A percentile compares a stretch with the other conserved stretches of the same genome.
These are phyloP conservation scores for Procambarus clarkii DNA, from an alignment of 1,140 invertebrate genomes.

Conservation along the genomic window DNA sequence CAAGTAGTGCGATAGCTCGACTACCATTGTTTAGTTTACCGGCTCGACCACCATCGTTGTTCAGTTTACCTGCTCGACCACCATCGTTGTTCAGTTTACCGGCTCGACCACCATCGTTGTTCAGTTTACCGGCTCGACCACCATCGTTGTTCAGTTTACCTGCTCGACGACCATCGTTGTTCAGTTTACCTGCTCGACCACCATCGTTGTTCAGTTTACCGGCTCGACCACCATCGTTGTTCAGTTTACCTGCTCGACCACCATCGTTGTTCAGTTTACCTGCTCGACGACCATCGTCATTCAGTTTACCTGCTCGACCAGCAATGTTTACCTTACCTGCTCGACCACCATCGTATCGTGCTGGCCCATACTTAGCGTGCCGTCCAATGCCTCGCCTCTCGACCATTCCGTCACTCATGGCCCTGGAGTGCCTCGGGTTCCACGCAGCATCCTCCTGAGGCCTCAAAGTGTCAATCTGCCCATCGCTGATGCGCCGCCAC, in stretches of 20 bases:
- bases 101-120: neutral
- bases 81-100: neutral
- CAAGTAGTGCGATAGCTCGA: neutral
- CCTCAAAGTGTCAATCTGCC: neutral
- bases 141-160: neutral
- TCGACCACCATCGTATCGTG: too few relatives aligned
- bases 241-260: neutral
- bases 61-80: neutral
- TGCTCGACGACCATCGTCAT: neutral
- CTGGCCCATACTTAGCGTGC: neutral
- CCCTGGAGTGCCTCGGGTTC: neutral
- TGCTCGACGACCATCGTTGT: neutral
- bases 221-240: neutral
- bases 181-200: neutral
- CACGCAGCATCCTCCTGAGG: neutral
- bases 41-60: neutral
- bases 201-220: neutral
- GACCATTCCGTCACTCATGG: neutral
- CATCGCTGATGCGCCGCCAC: too few relatives aligned
- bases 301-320: neutral
- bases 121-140: neutral
- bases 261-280: neutral
- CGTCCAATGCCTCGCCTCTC: neutral
- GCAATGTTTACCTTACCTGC: neutral
- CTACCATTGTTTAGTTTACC: neutral